Percentiles rank a stretch among this genome's conserved stretches.
These are phyloP conservation scores for Merodon equestris DNA, from an alignment of 2,888 invertebrate species.

Conservation along the genomic window DNA sequence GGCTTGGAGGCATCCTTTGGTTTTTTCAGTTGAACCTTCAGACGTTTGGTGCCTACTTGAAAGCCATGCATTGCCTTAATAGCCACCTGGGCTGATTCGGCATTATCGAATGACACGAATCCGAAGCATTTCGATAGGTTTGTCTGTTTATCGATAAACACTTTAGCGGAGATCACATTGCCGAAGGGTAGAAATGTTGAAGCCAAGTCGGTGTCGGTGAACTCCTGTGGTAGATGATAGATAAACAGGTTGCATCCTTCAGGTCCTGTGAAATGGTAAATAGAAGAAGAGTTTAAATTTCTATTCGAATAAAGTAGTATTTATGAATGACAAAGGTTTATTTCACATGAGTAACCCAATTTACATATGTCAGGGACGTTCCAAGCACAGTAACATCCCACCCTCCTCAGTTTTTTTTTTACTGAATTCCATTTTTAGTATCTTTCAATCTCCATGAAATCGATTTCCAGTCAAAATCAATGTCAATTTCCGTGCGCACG, in stretches of 20 bases:
- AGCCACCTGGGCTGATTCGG: slow-evolving; percentile 94
- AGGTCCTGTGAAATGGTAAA: slow-evolving; percentile 84
- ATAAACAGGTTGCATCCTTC: slow-evolving; percentile 99
- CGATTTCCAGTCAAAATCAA: slow-evolving; percentile 66
- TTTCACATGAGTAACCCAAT: too few species aligned
- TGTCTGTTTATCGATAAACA: slow-evolving; percentile 99
- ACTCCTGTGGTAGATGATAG: slow-evolving; percentile 99
- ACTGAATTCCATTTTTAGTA: slow-evolving; percentile 47
- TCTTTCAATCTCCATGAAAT: slow-evolving; percentile 61
- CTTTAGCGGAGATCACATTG: slow-evolving; percentile 98
- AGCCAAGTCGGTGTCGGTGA: slow-evolving; percentile 97
- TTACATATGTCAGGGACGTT: too few species aligned
- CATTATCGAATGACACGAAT: slow-evolving; percentile 98
- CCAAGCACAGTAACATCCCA: neutral
- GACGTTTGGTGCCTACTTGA: slow-evolving; percentile 97
- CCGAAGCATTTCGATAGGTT: slow-evolving; percentile 99
- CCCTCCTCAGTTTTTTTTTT: slow-evolving; percentile 29
- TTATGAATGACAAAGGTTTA: too few species aligned
- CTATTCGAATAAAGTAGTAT: too few species aligned
- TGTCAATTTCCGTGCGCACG: slow-evolving; percentile 57
- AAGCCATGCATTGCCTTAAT: slow-evolving; percentile 99
- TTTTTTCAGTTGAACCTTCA: slow-evolving; percentile 98
- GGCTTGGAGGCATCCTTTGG: slow-evolving; percentile 96
- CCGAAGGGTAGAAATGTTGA: slow-evolving; percentile 99
- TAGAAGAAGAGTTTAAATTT: slow-evolving; percentile 2